Evolutionary conservation across 2,888 invertebrate species (phyloP).

Genomic region (Acleris literana): DNA sequence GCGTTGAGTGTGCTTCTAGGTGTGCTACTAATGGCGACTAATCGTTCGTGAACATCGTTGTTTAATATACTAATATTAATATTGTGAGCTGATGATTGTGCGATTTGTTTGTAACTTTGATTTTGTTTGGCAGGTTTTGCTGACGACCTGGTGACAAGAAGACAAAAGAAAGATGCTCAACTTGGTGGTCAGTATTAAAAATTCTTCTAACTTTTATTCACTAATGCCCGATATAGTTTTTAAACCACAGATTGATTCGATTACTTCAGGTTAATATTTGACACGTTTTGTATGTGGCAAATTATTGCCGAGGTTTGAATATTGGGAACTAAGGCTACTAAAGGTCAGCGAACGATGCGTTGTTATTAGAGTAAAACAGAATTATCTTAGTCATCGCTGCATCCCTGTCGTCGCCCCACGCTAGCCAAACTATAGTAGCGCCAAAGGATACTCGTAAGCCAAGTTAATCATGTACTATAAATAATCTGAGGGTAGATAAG

Average conservation of each 20-base stretch:
- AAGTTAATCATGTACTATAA: not conserved
- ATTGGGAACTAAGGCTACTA: no score
- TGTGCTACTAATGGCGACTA: slow-evolving; percentile 75
- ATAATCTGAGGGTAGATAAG: slow-evolving; percentile 14
- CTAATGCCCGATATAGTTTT: not conserved
- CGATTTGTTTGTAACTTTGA: slow-evolving; percentile 24
- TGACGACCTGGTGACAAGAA: slow-evolving; percentile 79
- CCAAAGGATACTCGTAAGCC: not conserved
- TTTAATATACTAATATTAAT: slow-evolving; percentile 59
- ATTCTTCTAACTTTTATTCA: not conserved
- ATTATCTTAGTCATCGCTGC: no score
- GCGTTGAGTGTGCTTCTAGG: slow-evolving; percentile 72
- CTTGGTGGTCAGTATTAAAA: slow-evolving; percentile 70
- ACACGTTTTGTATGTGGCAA: no score
- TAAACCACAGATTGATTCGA: not conserved
- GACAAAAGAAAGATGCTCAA: slow-evolving; percentile 81
- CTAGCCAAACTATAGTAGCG: not conserved
- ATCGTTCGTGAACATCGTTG: slow-evolving; percentile 51
- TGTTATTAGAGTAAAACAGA: no score
- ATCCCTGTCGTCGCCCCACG: no score
- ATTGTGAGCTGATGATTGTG: slow-evolving; percentile 37
- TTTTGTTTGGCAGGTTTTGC: slow-evolving; percentile 71
- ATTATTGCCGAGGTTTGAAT: no score
- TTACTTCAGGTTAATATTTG: no score
- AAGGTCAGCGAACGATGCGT: no score